phyloP scores from a whole-genome alignment of 2,797 vertebrate genomes.

The Hephaestus fuliginosus region DNA sequence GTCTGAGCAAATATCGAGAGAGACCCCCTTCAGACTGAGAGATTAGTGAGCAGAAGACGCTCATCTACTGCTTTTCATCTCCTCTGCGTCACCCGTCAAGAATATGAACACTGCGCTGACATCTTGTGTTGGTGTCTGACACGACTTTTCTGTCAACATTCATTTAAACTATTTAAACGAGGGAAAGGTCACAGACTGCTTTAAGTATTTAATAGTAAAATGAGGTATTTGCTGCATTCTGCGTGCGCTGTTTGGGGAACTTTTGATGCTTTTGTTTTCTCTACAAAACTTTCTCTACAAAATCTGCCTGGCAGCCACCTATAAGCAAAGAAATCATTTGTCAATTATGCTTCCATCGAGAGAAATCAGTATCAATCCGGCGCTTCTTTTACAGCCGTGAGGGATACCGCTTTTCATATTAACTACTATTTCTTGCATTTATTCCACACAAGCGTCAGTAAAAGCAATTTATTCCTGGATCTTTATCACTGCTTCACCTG shows the following conservation, averaged over 20 bases:
- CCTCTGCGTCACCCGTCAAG: neutral
- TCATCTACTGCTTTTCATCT: constrained; percentile 8
- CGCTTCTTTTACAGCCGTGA: neutral
- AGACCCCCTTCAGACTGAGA: neutral
- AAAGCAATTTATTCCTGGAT: neutral
- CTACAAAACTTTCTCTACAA: neutral
- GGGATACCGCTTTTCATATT: neutral
- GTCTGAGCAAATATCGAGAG: neutral
- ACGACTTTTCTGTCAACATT: neutral
- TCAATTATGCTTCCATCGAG: neutral
- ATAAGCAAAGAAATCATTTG: neutral
- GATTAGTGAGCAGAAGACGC: neutral
- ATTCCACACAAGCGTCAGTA: neutral
- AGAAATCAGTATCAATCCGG: neutral
- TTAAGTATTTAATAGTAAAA: neutral
- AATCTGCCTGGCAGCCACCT: neutral
- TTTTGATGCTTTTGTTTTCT: constrained; percentile 14
- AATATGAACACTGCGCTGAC: constrained; percentile 8
- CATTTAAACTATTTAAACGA: neutral
- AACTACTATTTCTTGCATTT: neutral
- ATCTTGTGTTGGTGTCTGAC: neutral
- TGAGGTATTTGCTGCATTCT: neutral
- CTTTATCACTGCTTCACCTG: neutral
- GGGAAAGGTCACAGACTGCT: neutral
- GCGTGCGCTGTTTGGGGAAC: neutral